phyloP scores from a whole-genome alignment of 2,113 vertebrate species.

The Chionomys nivalis region DNA sequence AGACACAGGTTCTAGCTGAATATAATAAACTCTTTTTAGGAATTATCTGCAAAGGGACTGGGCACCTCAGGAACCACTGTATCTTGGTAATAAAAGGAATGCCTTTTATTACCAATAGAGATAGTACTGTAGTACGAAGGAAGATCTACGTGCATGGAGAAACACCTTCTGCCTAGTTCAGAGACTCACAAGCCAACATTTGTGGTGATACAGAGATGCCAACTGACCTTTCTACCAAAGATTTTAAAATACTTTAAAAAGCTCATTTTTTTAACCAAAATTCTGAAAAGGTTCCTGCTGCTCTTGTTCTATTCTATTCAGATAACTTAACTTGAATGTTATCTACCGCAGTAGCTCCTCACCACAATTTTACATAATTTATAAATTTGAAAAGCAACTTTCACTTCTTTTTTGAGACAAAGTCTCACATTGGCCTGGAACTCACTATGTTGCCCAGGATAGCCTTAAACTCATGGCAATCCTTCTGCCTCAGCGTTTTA shows the following conservation, averaged over 20 bases:
- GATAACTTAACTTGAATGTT: slow-evolving; percentile 28
- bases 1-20: slow-evolving; percentile 26
- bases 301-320: slow-evolving; percentile 18
- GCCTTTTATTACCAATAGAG: too few species aligned
- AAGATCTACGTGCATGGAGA: not conserved
- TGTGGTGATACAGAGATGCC: not conserved
- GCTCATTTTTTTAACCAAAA: slow-evolving; percentile 19
- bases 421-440: not conserved
- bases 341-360: not conserved
- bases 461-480: not conserved
- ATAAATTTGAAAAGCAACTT: not conserved
- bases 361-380: not conserved
- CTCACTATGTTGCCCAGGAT: not conserved
- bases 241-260: slow-evolving; percentile 7
- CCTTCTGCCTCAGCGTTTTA: not conserved
- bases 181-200: not conserved
- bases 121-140: not conserved
- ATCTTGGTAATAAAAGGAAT: slow-evolving; percentile 10
- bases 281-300: not conserved
- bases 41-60: not conserved
- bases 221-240: not conserved
- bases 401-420: not conserved
- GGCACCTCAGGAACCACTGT: not conserved
- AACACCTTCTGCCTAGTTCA: not conserved
- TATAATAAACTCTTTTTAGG: slow-evolving; percentile 1